A percentile compares a stretch with the other conserved stretches of the same genome.
Conservation (phyloP, 30 jellyfish, hydroid and myxozoan genomes). For the Sanderia malayensis region DNA sequence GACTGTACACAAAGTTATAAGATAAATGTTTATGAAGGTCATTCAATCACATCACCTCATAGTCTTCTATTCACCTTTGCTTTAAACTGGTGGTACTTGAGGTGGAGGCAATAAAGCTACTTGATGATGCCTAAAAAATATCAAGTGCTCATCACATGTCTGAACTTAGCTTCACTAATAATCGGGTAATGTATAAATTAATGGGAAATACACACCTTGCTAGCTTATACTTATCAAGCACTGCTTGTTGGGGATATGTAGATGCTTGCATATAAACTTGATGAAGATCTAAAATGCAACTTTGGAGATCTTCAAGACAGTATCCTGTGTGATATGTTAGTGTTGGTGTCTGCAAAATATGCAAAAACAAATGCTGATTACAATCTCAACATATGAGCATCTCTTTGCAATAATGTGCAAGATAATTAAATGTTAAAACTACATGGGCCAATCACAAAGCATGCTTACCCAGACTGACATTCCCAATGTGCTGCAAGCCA, state of each 20-base stretch:
- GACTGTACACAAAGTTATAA: too few species aligned
- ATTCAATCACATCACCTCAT: too few species aligned
- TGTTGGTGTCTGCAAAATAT: slow-evolving; percentile 82
- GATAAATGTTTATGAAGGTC: too few species aligned
- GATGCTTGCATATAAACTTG: slow-evolving; percentile 60
- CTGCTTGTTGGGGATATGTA: slow-evolving; percentile 79
- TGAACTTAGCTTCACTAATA: too few species aligned
- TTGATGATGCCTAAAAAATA: slow-evolving; percentile 45
- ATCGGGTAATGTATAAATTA: too few species aligned
- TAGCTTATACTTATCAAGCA: slow-evolving; percentile 73
- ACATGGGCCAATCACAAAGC: background rate
- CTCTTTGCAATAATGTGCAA: too few species aligned
- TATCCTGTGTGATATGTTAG: slow-evolving; percentile 72
- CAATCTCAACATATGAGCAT: background rate
- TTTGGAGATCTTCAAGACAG: slow-evolving; percentile 64
- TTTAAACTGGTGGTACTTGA: slow-evolving; percentile 42
- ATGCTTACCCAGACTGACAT: slow-evolving; percentile 77
- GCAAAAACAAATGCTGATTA: background rate
- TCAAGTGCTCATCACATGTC: too few species aligned
- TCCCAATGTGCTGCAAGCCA: slow-evolving; percentile 65
- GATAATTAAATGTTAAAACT: too few species aligned
- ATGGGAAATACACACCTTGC: slow-evolving; percentile 86
- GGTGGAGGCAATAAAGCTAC: slow-evolving; percentile 47
- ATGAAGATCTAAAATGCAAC: slow-evolving; percentile 76
- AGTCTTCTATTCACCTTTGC: too few species aligned